Conservation (phyloP, 2,113 vertebrate species). For the Boulengeromyrus knoepffleri region DNA sequence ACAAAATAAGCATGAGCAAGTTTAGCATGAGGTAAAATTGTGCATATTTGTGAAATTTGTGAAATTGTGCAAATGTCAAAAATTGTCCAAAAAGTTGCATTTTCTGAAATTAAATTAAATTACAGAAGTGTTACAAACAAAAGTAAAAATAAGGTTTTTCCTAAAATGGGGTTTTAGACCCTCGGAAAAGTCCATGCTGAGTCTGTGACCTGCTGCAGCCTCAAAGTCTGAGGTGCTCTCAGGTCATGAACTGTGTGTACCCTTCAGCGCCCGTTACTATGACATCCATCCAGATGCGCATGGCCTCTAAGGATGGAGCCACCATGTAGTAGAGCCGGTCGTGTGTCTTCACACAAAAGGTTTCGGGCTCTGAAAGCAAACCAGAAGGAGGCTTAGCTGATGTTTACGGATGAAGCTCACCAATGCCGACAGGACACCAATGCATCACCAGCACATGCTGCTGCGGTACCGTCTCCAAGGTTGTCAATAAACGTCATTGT, state of each 20-base stretch:
- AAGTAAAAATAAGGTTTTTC: slow-evolving; percentile 26
- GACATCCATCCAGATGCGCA: slow-evolving; percentile 98
- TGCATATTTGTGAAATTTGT: no score
- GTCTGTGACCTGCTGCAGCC: slow-evolving; percentile 25
- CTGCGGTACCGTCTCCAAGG: background rate
- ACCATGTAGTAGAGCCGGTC: slow-evolving; percentile 96
- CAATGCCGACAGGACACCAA: no score
- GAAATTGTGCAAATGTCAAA: no score
- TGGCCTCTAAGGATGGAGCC: slow-evolving; percentile 84
- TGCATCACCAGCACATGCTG: no score
- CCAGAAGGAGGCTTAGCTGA: background rate
- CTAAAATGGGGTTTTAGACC: slow-evolving; percentile 27
- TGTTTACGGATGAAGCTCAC: background rate
- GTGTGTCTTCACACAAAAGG: slow-evolving; percentile 96
- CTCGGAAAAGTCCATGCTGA: background rate
- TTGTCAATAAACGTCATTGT: background rate
- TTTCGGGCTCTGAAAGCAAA: slow-evolving; percentile 80
- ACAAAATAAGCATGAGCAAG: no score
- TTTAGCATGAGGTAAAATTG: no score
- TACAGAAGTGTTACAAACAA: slow-evolving; percentile 20
- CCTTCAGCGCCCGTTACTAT: slow-evolving; percentile 94
- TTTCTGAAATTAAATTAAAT: background rate
- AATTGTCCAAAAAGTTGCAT: no score
- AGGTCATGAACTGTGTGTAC: slow-evolving; percentile 93
- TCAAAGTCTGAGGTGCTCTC: slow-evolving; percentile 36